Conservation (phyloP, 2,797 vertebrate species). For the Enteromius mattozi region DNA sequence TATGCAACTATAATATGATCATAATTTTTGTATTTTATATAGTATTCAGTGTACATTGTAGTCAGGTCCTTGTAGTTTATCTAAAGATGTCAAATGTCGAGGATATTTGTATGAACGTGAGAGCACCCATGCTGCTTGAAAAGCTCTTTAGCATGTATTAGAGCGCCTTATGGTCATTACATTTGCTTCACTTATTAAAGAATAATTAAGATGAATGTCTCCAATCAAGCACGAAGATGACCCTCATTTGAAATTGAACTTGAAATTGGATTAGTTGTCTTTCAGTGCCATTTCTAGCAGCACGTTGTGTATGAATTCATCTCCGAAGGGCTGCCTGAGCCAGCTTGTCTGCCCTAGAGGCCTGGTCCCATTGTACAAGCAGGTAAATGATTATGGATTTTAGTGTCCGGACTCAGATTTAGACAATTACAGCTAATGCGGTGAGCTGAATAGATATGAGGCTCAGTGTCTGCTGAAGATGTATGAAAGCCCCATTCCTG, state of each 20-base stretch:
- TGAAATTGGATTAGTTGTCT: conserved; percentile 40
- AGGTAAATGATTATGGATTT: conserved; percentile 60
- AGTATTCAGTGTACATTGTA: neutral
- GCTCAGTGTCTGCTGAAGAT: neutral
- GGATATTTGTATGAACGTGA: neutral
- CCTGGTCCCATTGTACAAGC: conserved; percentile 12
- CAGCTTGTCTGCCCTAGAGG: conserved; percentile 8
- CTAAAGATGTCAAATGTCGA: conserved; percentile 13
- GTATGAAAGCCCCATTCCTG: neutral
- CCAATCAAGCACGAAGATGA: conserved; percentile 48
- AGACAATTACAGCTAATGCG: conserved; percentile 41
- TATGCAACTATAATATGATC: neutral
- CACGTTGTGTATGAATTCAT: conserved; percentile 22
- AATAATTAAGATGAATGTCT: conserved; percentile 37
- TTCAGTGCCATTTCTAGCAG: neutral
- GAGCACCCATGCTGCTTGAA: neutral
- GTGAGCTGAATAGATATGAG: conserved; percentile 31
- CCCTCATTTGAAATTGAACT: conserved; percentile 46
- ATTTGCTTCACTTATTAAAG: conserved; percentile 48
- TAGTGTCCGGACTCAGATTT: conserved; percentile 45
- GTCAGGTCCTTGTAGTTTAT: neutral
- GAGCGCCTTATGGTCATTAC: conserved; percentile 12
- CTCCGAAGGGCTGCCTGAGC: conserved; percentile 2
- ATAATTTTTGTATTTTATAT: neutral
- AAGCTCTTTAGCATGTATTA: neutral